Percentiles rank a stretch among this genome's conserved stretches.
Evolutionary conservation across 2,888 invertebrate genomes (phyloP).

Genomic region (Morpho achilles): DNA sequence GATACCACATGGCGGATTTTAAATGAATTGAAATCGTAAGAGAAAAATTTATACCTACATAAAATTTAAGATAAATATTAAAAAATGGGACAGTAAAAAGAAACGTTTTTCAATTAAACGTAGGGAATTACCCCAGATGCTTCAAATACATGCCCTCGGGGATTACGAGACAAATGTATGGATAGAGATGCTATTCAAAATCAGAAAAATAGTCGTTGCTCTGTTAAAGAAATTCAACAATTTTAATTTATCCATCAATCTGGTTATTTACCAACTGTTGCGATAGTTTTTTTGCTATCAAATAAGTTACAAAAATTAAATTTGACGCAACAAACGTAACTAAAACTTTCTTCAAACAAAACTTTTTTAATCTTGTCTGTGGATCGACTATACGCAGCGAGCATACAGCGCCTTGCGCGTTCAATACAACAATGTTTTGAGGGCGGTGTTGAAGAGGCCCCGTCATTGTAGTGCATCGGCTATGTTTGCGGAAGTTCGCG

Average conservation of each 20-base stretch:
- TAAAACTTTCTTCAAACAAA: conserved; percentile 7
- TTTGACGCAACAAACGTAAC: conserved; percentile 5
- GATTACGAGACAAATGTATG: conserved; percentile 74
- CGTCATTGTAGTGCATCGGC: too few relatives aligned
- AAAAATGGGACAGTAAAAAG: conserved; percentile 26
- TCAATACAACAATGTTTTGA: too few relatives aligned
- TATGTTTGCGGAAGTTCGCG: too few relatives aligned
- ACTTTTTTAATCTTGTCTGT: conserved; percentile 25
- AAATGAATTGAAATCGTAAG: background rate
- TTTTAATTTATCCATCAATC: background rate
- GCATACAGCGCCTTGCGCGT: too few relatives aligned
- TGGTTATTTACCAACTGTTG: too few relatives aligned
- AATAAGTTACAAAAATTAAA: conserved; percentile 23
- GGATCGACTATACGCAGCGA: too few relatives aligned
- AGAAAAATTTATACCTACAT: background rate
- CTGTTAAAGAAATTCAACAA: background rate
- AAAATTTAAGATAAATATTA: background rate
- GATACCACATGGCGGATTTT: too few relatives aligned
- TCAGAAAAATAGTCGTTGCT: conserved; percentile 72
- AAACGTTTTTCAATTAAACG: conserved; percentile 68
- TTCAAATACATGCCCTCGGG: conserved; percentile 55
- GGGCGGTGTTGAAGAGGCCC: too few relatives aligned
- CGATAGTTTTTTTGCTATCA: conserved; percentile 49
- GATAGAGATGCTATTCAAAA: conserved; percentile 77
- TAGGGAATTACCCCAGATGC: conserved; percentile 54